Conservation (phyloP, 2,797 vertebrate species). For the Sebastes baramenuke region DNA sequence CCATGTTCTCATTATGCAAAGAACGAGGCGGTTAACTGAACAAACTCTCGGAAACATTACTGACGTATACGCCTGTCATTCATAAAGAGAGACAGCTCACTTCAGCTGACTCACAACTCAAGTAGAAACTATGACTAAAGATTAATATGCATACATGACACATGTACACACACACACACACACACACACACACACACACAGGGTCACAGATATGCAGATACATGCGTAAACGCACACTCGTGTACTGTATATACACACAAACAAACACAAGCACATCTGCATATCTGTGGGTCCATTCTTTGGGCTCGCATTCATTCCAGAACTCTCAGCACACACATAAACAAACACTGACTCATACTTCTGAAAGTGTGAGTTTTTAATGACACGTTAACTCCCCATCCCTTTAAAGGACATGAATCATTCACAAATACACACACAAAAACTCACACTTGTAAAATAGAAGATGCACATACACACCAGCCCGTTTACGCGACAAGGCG, state of each 20-base stretch:
- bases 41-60: not conserved
- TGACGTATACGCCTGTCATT: not conserved
- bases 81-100: not conserved
- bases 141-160: not conserved
- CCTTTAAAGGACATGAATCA: not conserved
- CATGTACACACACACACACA: not conserved
- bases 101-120: not conserved
- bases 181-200: not conserved
- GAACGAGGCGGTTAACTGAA: not conserved
- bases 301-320: not conserved
- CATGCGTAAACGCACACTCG: not conserved
- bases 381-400: not conserved
- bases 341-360: not conserved
- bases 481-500: too few species aligned
- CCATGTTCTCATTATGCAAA: not conserved
- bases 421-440: not conserved
- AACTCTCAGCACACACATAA: not conserved
- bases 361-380: not conserved
- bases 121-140: not conserved
- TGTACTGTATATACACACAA: not conserved
- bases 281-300: slow-evolving; percentile 7
- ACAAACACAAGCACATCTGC: not conserved
- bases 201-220: not conserved
- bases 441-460: not conserved
- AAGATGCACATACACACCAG: not conserved